phyloP scores from a whole-genome alignment of 2,888 invertebrate species.

The Leptopterna dolabrata region DNA sequence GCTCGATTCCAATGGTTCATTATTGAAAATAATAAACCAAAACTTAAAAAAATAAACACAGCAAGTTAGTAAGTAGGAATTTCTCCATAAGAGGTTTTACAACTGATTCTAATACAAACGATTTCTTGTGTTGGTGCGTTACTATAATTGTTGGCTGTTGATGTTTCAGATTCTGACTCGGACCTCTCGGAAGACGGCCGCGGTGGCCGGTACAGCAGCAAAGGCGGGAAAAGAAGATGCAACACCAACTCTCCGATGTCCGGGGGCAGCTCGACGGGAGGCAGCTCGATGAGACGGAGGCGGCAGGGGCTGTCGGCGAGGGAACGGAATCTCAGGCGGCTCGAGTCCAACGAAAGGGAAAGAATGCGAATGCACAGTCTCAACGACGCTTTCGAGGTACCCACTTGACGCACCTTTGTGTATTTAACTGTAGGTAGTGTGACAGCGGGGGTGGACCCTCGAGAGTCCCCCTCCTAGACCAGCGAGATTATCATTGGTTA shows the following conservation, averaged over 20 bases:
- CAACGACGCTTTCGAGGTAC: constrained; percentile 90
- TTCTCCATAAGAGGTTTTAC: too few species aligned
- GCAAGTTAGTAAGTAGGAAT: too few species aligned
- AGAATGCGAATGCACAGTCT: constrained; percentile 92
- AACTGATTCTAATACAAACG: too few species aligned
- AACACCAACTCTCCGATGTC: constrained; percentile 5
- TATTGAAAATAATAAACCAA: too few species aligned
- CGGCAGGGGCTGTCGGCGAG: constrained; percentile 77
- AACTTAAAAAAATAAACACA: too few species aligned
- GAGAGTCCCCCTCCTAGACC: too few species aligned
- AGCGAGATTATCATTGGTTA: too few species aligned
- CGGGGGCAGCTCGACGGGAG: constrained; percentile 10
- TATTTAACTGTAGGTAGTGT: too few species aligned
- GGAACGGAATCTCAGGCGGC: constrained; percentile 84
- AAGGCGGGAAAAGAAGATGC: constrained; percentile 10
- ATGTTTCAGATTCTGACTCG: constrained; percentile 33
- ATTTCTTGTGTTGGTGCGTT: too few species aligned
- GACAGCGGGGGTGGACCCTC: too few species aligned
- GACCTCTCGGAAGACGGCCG: constrained; percentile 44
- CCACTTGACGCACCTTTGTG: too few species aligned
- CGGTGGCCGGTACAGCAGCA: constrained; percentile 4
- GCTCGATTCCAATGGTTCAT: too few species aligned
- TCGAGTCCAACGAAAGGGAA: constrained; percentile 92
- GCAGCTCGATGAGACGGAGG: constrained; percentile 13
- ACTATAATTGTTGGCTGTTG: neutral